Evolutionary conservation across 2,797 vertebrate species (phyloP).

Genomic region (Notolabrus celidotus): DNA sequence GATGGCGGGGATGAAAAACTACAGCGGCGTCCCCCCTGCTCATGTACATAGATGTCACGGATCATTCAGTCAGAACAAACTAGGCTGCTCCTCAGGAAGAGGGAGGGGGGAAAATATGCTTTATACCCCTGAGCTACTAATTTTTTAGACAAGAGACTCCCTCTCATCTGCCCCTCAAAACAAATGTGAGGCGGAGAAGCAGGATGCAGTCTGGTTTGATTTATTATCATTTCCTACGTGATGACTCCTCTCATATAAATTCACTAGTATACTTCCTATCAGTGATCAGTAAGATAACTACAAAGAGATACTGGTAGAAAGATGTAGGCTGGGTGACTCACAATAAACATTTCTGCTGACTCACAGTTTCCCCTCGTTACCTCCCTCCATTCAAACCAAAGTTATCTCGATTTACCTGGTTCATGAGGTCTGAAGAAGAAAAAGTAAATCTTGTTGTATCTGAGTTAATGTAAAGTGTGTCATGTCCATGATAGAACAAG

Average conservation of each 20-base stretch:
- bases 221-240: constrained; percentile 46
- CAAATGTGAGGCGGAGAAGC: constrained; percentile 38
- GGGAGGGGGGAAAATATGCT: constrained; percentile 18
- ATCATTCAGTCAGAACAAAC: constrained; percentile 69
- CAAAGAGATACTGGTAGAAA: constrained; percentile 50
- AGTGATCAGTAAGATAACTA: constrained; percentile 51
- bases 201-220: constrained; percentile 49
- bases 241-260: constrained; percentile 54
- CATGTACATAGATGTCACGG: constrained; percentile 52
- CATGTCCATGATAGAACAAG: constrained; percentile 17
- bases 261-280: constrained; percentile 52
- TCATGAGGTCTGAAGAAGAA: constrained; percentile 11
- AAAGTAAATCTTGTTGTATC: constrained; percentile 26
- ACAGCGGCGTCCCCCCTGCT: constrained; percentile 23
- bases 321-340: constrained; percentile 53
- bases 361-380: constrained; percentile 48
- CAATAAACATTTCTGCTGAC: constrained; percentile 68
- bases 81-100: constrained; percentile 33
- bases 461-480: constrained; percentile 25
- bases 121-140: constrained; percentile 36
- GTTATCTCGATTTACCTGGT: constrained; percentile 43
- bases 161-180: too few species aligned
- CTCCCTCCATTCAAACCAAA: constrained; percentile 45
- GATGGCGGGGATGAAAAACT: constrained; percentile 43
- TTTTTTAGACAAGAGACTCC: constrained; percentile 42